Base-by-base conservation (phyloP, 1,140 invertebrate genomes). In the Eumaeus atala region DNA sequence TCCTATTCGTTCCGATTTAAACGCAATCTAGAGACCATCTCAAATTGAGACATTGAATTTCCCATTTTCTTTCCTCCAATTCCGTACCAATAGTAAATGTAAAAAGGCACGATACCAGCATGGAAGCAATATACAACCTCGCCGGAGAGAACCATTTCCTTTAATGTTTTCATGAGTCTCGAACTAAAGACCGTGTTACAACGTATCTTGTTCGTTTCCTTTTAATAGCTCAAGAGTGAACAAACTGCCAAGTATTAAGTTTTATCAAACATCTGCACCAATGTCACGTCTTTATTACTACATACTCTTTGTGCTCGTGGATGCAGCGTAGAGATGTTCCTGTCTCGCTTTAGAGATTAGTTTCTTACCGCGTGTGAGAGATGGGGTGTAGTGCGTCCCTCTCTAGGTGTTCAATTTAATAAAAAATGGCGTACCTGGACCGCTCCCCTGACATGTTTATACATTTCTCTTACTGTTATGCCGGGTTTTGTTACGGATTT, bases 251-350 rank as follows among this genome's bases (percentile, higher is more conserved):
- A 77, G 80, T 77, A 81, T 82, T 81, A 83, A 76, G 71, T 83
- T 86, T 86, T 86, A 86, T 83, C 72, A 80, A 84, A 67, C 77
- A 84, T 86, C 79, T 84, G 79, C 72, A 86, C 67, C 74, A 80
- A 72, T 82, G 77, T 84, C 81, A 84, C 79, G 81, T 86, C 81
- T 84, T 76, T 85, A 85, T 85, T 80, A 74, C 77, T 81, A 77
- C 77, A 81, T 84, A 84, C 78, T 82, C 83, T 83, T 84, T 83
- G 81, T 77, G 74, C 72, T 76, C 69, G 66, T 76, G 74, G 73
- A 80, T 80, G 79, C 73, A 80, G 58, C 59, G 67, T 59, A 48
- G 42, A 55, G 28, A 69, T 71, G 71, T 64, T 37, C 56, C 61
- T 50, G 63, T 81, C 74, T 58, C 66, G 48, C 66, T 82, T 49